Evolutionary conservation across 2,888 invertebrate species (phyloP).

Genomic region (Melipona beecheii): DNA sequence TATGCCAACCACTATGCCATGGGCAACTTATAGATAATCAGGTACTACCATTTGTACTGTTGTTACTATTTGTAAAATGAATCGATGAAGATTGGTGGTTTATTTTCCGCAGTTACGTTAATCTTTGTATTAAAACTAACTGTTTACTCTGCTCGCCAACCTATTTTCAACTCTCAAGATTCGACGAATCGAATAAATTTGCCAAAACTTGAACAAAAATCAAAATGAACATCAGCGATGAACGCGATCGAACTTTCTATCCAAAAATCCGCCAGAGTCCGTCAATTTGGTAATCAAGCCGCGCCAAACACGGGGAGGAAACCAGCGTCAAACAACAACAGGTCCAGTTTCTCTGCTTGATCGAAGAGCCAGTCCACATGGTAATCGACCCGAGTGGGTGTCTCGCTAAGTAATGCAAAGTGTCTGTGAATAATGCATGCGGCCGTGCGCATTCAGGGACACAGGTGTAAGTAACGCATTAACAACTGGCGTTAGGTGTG

Average conservation of each 20-base stretch:
- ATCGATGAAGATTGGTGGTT: too few relatives aligned
- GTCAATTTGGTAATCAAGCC: conserved; percentile 21
- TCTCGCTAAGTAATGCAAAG: conserved; percentile 70
- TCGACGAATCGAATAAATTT: too few relatives aligned
- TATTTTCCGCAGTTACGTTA: too few relatives aligned
- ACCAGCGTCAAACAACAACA: conserved; percentile 12
- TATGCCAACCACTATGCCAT: too few relatives aligned
- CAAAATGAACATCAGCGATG: neutral
- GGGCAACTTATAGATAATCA: too few relatives aligned
- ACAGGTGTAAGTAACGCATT: conserved; percentile 69
- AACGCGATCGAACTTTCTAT: neutral
- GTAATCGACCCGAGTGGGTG: conserved; percentile 55
- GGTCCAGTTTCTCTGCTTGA: conserved; percentile 2
- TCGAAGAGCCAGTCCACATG: conserved; percentile 23
- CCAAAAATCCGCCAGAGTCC: neutral
- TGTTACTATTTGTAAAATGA: too few relatives aligned
- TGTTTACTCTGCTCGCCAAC: too few relatives aligned
- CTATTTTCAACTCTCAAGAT: too few relatives aligned
- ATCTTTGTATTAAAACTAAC: too few relatives aligned
- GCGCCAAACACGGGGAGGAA: conserved; percentile 1
- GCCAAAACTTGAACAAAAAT: too few relatives aligned
- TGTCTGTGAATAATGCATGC: conserved; percentile 70
- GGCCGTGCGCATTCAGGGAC: conserved; percentile 51
- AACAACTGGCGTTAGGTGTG: conserved; percentile 66
- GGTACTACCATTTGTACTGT: too few relatives aligned